Evolutionary conservation across 2,888 invertebrate species (phyloP).

Genomic region (Argynnis bischoffii): DNA sequence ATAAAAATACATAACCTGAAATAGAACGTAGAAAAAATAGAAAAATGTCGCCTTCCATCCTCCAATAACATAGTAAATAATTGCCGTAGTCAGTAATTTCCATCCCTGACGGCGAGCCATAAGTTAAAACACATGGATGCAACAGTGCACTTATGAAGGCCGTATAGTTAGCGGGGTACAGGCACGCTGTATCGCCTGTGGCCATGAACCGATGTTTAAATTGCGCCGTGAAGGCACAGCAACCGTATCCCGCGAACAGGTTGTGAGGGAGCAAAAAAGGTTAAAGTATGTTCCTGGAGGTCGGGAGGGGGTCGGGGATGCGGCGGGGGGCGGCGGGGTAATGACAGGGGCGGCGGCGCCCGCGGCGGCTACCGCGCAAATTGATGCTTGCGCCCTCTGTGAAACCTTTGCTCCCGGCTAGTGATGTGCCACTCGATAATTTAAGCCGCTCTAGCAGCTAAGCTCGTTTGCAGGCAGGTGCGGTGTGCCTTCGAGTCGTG

Average conservation of each 20-base stretch:
- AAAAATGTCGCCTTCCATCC: slow-evolving; percentile 46
- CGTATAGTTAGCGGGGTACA: slow-evolving; percentile 57
- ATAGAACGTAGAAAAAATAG: slow-evolving; percentile 13
- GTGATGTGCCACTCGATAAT: slow-evolving; percentile 76
- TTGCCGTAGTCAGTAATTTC: slow-evolving; percentile 27
- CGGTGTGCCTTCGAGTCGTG: slow-evolving; percentile 42
- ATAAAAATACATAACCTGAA: slow-evolving; percentile 1
- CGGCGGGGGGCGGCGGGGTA: slow-evolving; percentile 59
- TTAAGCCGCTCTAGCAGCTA: slow-evolving; percentile 56
- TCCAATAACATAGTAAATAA: slow-evolving; percentile 34
- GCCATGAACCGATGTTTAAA: slow-evolving; percentile 78
- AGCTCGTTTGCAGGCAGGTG: slow-evolving; percentile 38
- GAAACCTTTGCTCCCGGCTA: slow-evolving; percentile 80
- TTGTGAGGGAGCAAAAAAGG: slow-evolving; percentile 80
- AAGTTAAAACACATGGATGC: slow-evolving; percentile 57
- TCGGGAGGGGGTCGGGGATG: slow-evolving; percentile 41
- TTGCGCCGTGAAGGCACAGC: slow-evolving; percentile 73
- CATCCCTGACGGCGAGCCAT: slow-evolving; percentile 46
- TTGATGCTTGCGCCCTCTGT: slow-evolving; percentile 79
- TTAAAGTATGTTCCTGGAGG: slow-evolving; percentile 73
- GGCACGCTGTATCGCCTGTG: slow-evolving; percentile 70
- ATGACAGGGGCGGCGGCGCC: slow-evolving; percentile 82
- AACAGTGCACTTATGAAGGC: slow-evolving; percentile 62
- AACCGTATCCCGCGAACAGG: slow-evolving; percentile 75
- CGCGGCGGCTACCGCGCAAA: slow-evolving; percentile 80